phyloP scores from a whole-genome alignment of 2,888 invertebrate species.

The Clunio marinus region DNA sequence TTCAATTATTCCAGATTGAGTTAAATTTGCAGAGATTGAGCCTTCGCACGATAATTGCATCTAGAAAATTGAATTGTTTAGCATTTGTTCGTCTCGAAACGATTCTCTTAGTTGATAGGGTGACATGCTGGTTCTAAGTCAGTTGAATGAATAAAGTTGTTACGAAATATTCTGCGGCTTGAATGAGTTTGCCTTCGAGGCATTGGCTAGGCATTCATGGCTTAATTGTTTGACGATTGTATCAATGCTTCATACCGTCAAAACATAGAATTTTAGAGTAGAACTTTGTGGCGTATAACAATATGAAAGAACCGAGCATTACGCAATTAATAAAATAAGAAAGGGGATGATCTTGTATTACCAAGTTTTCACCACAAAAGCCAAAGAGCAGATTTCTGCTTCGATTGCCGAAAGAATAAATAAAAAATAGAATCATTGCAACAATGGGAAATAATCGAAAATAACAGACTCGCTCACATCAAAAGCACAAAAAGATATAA shows the following conservation, averaged over 20 bases:
- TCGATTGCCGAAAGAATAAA: too few species aligned
- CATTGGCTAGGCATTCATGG: too few species aligned
- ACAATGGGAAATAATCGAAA: slow-evolving; percentile 30
- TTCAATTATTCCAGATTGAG: slow-evolving; percentile 33
- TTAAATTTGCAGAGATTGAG: slow-evolving; percentile 9
- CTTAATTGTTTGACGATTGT: too few species aligned
- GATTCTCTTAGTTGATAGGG: neutral
- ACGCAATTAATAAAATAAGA: slow-evolving; percentile 31
- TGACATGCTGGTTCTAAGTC: neutral
- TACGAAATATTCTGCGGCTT: neutral
- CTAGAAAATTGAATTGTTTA: slow-evolving; percentile 28
- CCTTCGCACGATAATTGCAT: slow-evolving; percentile 31
- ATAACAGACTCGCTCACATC: slow-evolving; percentile 25
- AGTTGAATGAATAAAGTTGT: neutral
- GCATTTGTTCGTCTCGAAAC: neutral
- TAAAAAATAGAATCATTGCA: slow-evolving; percentile 10
- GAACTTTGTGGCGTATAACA: neutral
- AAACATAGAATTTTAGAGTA: neutral
- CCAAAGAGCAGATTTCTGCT: neutral
- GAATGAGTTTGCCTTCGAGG: slow-evolving; percentile 8
- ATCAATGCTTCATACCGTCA: neutral
- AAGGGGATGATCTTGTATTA: slow-evolving; percentile 27
- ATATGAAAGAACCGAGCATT: neutral
- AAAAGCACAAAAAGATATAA: slow-evolving; percentile 26
- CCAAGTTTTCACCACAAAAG: slow-evolving; percentile 17